Evolutionary conservation across 1,140 invertebrate genomes (phyloP).

Genomic region (Bicyclus anynana): DNA sequence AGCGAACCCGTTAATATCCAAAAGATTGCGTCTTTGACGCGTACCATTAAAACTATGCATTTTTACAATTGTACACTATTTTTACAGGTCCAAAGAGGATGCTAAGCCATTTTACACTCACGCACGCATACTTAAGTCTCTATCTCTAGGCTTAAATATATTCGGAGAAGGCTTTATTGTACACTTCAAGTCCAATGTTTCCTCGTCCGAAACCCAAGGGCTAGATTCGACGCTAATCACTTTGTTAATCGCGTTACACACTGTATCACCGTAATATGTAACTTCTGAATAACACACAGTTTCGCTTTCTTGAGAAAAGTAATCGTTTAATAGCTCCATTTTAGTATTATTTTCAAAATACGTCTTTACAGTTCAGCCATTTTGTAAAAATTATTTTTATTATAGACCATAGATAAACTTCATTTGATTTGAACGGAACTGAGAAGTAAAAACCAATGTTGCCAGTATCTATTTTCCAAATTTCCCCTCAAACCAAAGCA

Average conservation of each 20-base stretch:
- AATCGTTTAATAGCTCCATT: slow-evolving; percentile 60
- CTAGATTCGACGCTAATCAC: slow-evolving; percentile 39
- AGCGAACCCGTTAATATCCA: slow-evolving; percentile 27
- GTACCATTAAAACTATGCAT: slow-evolving; percentile 48
- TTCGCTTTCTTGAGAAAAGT: slow-evolving; percentile 48
- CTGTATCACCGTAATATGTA: slow-evolving; percentile 42
- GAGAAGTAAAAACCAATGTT: no score
- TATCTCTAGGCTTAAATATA: slow-evolving; percentile 35
- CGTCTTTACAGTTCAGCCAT: slow-evolving; percentile 73
- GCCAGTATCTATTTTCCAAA: no score
- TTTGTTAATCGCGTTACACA: slow-evolving; percentile 35
- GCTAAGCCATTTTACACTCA: slow-evolving; percentile 57
- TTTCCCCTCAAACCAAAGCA: no score
- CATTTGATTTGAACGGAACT: no score
- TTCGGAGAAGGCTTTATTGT: slow-evolving; percentile 50
- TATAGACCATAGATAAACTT: no score
- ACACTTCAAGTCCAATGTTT: slow-evolving; percentile 36
- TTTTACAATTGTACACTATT: slow-evolving; percentile 37
- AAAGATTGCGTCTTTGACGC: slow-evolving; percentile 47
- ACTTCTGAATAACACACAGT: slow-evolving; percentile 38
- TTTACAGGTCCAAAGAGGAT: slow-evolving; percentile 41
- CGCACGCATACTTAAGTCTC: slow-evolving; percentile 35
- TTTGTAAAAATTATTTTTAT: slow-evolving; percentile 39
- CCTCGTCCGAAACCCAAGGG: slow-evolving; percentile 29
- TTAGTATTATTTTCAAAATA: slow-evolving; percentile 54